Evolutionary conservation across 2,113 vertebrate species (phyloP), one percentile per base, ranked within the genome.

Genomic region (Siniperca chuatsi): DNA sequence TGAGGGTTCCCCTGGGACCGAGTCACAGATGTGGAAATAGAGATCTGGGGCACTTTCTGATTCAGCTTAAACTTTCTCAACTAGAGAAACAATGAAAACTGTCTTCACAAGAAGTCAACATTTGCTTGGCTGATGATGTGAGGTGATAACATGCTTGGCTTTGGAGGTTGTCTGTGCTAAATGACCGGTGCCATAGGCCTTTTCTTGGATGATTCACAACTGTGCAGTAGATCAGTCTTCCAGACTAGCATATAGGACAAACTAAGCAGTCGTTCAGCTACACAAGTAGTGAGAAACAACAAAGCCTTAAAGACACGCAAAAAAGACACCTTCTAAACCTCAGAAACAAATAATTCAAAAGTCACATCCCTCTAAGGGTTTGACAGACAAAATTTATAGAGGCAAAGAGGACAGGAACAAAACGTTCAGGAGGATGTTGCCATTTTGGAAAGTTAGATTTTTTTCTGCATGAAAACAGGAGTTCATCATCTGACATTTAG

Each of bases 1-100:
- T 71, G 61, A 68, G 48, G 58, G 18, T 9, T 61, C 80, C 83
- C 67, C 8, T 25, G 87, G 81, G 90, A 86, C 48, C 23, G 44
- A 64, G 69, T 84, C 75, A 87, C 84, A 90, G 85, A 87, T 87
- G 84, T 85, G 60, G 48, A 83, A 76, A 77, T 23, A 80, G 75
- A 89, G 76, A 90, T 85, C 52, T 85, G 79, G 72, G 73, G 54
- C 81, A 67, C 62, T 68, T 79, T 78, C 48, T 84, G 55, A 81
- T 85, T 83, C 62, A 81, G 58, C 16, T 18, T 8, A 55, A 20
- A 71, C 42, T 18, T 37, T 33, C 29, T 71, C 42, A 46, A 15
- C 68, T 16, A 40, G 35, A 77, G 73, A 50, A 67, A 61, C 52
- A 50, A 69, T 50, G 20, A 55, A 48, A 83, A 55, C 13, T 10